These are phyloP conservation scores for Cyclophora albipunctata DNA, from an alignment of 2,888 invertebrate genomes.

Conservation along the genomic window DNA sequence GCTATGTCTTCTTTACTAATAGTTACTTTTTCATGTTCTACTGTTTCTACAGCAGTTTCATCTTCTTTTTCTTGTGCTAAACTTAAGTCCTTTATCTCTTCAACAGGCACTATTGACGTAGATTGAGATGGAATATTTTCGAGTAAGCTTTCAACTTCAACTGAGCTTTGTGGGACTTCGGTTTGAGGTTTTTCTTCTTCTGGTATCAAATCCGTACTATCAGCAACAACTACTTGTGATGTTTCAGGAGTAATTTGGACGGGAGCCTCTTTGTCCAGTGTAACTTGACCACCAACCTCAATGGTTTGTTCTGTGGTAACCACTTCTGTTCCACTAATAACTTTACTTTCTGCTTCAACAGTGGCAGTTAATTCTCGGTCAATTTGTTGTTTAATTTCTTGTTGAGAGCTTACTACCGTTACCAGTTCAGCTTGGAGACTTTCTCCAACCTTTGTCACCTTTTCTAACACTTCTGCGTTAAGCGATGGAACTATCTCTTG, in stretches of 20 bases:
- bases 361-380: too few relatives aligned
- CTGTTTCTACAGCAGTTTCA: neutral
- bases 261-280: too few relatives aligned
- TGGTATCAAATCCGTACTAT: neutral
- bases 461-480: slow-evolving; percentile 14
- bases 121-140: neutral
- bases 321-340: too few relatives aligned
- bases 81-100: too few relatives aligned
- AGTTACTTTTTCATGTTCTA: neutral
- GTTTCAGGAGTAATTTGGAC: too few relatives aligned
- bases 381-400: neutral
- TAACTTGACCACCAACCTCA: too few relatives aligned
- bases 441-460: slow-evolving; percentile 15
- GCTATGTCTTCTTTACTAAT: neutral
- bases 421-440: slow-evolving; percentile 20
- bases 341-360: too few relatives aligned
- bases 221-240: neutral
- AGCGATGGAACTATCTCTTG: slow-evolving; percentile 12
- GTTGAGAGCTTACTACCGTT: slow-evolving; percentile 5
- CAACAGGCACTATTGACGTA: too few relatives aligned
- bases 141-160: neutral
- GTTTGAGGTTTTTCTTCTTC: slow-evolving; percentile 1
- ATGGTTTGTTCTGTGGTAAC: too few relatives aligned
- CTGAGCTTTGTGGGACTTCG: neutral
- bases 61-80: too few relatives aligned